These are phyloP conservation scores for Pristiophorus japonicus DNA, from an alignment of 2,113 vertebrate species.

Conservation along the genomic window DNA sequence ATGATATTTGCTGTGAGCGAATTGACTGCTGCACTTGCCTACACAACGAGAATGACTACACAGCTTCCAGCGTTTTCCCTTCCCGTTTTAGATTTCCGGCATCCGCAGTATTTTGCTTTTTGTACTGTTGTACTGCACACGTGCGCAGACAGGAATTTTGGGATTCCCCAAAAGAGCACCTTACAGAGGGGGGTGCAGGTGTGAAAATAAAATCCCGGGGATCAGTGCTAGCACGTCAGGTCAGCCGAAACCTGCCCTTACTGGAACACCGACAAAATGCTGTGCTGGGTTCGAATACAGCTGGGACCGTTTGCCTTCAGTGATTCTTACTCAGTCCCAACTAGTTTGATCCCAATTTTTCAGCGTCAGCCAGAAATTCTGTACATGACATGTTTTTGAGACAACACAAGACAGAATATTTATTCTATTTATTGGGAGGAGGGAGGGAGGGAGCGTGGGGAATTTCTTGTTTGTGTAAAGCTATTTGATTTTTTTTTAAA, in stretches of 20 bases:
- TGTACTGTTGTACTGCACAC: neutral
- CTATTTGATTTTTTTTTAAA: neutral
- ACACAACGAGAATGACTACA: neutral
- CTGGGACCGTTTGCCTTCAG: neutral
- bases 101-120: neutral
- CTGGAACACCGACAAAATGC: neutral
- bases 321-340: neutral
- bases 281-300: neutral
- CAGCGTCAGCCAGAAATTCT: neutral
- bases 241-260: neutral
- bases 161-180: neutral
- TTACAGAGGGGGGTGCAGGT: neutral
- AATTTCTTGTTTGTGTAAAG: neutral
- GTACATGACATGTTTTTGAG: neutral
- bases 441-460: neutral
- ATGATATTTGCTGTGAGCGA: neutral
- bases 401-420: neutral
- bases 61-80: neutral
- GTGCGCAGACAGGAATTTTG: neutral
- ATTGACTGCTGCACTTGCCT: too few species aligned
- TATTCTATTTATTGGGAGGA: neutral
- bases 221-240: neutral
- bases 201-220: neutral
- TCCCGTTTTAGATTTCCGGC: neutral
- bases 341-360: neutral